phyloP scores from a whole-genome alignment of 2,888 invertebrate species.

The Caenorhabditis macrosperma region DNA sequence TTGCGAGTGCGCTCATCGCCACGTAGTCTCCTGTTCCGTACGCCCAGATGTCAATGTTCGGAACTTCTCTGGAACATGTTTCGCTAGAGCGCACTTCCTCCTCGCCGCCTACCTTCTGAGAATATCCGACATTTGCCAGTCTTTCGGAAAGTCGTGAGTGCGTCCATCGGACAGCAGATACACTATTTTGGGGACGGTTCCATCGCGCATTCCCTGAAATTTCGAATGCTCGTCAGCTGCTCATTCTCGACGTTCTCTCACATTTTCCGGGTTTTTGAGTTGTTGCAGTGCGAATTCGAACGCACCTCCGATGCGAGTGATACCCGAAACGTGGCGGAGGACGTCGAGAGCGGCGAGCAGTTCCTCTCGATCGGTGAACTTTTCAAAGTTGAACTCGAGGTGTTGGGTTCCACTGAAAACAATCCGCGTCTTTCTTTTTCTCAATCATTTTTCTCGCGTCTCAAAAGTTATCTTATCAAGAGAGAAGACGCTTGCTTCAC shows the following conservation, averaged over 20 bases:
- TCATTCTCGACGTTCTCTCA: conserved; percentile 11
- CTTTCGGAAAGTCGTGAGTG: conserved; percentile 79
- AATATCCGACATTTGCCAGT: conserved; percentile 73
- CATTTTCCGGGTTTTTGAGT: conserved; percentile 68
- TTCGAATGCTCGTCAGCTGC: not conserved
- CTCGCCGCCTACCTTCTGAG: conserved; percentile 61
- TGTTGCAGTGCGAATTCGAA: conserved; percentile 75
- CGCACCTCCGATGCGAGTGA: conserved; percentile 79
- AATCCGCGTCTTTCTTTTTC: too few species aligned
- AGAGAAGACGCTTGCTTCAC: too few species aligned
- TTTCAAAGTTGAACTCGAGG: conserved; percentile 78
- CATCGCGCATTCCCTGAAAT: conserved; percentile 76
- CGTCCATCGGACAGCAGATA: conserved; percentile 79
- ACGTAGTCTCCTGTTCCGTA: conserved; percentile 80
- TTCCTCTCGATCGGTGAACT: conserved; percentile 74
- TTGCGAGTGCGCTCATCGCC: conserved; percentile 76
- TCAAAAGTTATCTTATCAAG: too few species aligned
- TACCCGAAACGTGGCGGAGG: conserved; percentile 77
- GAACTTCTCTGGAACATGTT: conserved; percentile 65
- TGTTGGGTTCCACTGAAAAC: conserved; percentile 78
- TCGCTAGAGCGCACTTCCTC: too few species aligned
- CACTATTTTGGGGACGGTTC: conserved; percentile 77
- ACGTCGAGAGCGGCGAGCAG: conserved; percentile 74
- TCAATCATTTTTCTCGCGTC: too few species aligned
- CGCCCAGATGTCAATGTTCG: conserved; percentile 77